A percentile compares a stretch with the other conserved stretches of the same genome.
Conservation (phyloP, 2,797 vertebrate species). For the Trachops cirrhosus region DNA sequence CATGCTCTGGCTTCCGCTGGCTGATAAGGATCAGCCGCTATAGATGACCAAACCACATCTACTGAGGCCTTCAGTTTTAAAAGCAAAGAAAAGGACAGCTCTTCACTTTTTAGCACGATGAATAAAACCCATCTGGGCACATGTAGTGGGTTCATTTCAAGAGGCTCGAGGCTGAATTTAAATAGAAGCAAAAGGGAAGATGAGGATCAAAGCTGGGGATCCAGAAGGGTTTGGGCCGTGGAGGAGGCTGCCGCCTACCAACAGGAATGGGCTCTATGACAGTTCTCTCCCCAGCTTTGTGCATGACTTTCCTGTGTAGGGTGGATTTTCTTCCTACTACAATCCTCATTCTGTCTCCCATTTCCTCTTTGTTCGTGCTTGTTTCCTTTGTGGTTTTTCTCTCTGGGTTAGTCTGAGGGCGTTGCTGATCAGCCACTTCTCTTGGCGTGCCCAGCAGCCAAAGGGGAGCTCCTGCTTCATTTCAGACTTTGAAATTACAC, state of each 20-base stretch:
- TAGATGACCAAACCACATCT: background rate
- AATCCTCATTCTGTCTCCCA: background rate
- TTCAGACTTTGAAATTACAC: background rate
- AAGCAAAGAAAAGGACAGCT: background rate
- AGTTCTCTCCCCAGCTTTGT: background rate
- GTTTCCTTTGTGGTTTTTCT: background rate
- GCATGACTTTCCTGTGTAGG: background rate
- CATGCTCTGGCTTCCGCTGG: background rate
- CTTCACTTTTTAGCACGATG: background rate
- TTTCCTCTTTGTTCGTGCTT: background rate
- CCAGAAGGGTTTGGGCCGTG: background rate
- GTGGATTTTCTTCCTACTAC: background rate
- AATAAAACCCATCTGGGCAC: background rate
- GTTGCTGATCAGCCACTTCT: background rate
- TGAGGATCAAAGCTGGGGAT: background rate
- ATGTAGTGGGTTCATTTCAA: background rate
- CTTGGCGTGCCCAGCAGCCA: background rate
- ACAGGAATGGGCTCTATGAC: background rate
- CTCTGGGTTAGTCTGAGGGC: background rate
- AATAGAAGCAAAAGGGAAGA: constrained; percentile 3
- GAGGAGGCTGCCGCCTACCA: background rate
- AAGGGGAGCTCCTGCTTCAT: background rate
- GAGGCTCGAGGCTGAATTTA: background rate
- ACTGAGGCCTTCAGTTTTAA: background rate
- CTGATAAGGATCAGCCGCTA: background rate